phyloP scores from a whole-genome alignment of 2,113 vertebrate species.

The Deroptyus accipitrinus region DNA sequence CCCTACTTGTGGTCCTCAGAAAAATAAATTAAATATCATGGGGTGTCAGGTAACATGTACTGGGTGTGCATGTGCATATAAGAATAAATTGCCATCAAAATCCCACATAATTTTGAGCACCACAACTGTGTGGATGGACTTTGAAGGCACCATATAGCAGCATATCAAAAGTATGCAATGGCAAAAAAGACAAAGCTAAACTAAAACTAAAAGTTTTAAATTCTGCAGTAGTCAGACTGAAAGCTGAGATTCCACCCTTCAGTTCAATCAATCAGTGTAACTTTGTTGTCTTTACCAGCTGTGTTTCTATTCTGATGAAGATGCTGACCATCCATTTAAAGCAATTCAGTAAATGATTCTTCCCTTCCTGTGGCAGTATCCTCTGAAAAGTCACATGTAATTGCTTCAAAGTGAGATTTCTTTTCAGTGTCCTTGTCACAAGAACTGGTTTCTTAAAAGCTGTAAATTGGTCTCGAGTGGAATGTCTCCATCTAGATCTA shows the following conservation, averaged over 20 bases:
- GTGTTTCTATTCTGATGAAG: not conserved
- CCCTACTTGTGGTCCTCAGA: not conserved
- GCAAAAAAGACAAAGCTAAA: not conserved
- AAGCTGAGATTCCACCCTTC: not conserved
- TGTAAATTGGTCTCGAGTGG: not conserved
- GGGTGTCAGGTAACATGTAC: not conserved
- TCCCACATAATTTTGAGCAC: not conserved
- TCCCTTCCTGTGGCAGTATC: not conserved
- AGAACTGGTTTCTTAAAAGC: not conserved
- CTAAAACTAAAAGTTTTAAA: not conserved
- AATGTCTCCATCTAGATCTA: not conserved
- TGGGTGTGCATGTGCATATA: fast-evolving
- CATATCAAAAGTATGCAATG: not conserved
- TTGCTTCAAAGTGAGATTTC: not conserved
- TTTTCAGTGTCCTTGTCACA: not conserved
- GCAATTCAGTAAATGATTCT: not conserved
- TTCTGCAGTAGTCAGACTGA: not conserved
- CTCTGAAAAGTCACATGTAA: not conserved
- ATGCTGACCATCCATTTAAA: not conserved
- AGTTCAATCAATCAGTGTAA: not conserved
- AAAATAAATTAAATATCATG: not conserved
- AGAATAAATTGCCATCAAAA: not conserved
- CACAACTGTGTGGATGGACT: not conserved
- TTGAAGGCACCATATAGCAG: not conserved
- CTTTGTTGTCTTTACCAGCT: not conserved